Evolutionary conservation across 2,113 vertebrate genomes (phyloP), one percentile per base, ranked within the genome.

Genomic region (Tachycineta bicolor): DNA sequence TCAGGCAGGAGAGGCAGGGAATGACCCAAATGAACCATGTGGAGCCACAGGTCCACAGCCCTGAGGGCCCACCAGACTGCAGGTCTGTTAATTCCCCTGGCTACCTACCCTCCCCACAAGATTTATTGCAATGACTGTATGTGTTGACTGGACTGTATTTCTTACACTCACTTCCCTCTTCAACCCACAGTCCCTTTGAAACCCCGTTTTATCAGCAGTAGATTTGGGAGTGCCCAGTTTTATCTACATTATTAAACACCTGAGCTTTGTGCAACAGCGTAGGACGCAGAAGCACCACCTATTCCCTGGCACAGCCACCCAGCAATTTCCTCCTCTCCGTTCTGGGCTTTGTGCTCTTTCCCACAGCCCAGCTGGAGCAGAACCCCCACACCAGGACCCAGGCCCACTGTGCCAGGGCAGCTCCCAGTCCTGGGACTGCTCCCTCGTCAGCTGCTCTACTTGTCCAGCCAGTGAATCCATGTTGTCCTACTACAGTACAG

Each of bases 321-420:
- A 64, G 2, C 12, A 25, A 44, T 67, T 74, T 47, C 44, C 44
- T 60, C 34, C 49, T 52, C 24, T 78, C 44, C 4, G 2, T 65
- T 23, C 49, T 13, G 70, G 43, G 46, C 53, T 33, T 9, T 3
- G 2, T 2, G 2, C 12, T 62, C 50, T 8, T 67, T 92, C 29
- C 49, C 26, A 23, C n/a, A 73, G 69, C 26, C 0, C 0, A 31
- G 7, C 2, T 1, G 19, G 26, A 6, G 34, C 14, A 28, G 60
- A 10, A 0, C 18, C 10, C 6, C 39, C 33, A 11, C 11, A 13
- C 17, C 6, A 12, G 13, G 17, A 44, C 56, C 22, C 43, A 62
- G 17, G 11, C 12, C 11, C 1, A 0, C 43, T 5, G 1, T 49
- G 58, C 34, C 21, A 12, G 43, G 62, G 39, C 52, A 73, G 11